Percentiles rank a stretch among this genome's conserved stretches.
Conservation (phyloP, 2,797 vertebrate species). For the Pygocentrus nattereri region DNA sequence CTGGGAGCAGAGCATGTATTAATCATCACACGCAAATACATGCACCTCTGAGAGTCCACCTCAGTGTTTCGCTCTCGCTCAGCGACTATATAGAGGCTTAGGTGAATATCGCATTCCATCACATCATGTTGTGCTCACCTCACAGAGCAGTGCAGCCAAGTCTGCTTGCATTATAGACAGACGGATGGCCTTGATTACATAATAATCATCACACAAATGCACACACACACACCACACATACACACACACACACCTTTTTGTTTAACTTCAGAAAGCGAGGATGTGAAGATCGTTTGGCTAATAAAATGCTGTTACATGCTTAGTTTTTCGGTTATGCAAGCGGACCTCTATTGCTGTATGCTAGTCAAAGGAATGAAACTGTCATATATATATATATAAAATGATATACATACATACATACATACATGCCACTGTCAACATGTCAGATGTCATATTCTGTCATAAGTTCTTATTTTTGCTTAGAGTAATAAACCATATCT, state of each 20-base stretch:
- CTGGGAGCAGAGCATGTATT: slow-evolving; percentile 5
- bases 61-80: not conserved
- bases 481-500: too few relatives aligned
- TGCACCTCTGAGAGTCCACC: too few relatives aligned
- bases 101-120: not conserved
- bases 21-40: not conserved
- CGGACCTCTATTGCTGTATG: too few relatives aligned
- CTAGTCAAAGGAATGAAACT: too few relatives aligned
- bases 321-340: too few relatives aligned
- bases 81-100: not conserved
- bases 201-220: not conserved
- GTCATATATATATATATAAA: too few relatives aligned
- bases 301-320: too few relatives aligned
- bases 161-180: not conserved
- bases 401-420: too few relatives aligned
- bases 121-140: not conserved
- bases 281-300: not conserved
- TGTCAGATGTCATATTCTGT: too few relatives aligned
- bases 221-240: not conserved
- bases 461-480: too few relatives aligned
- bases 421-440: too few relatives aligned
- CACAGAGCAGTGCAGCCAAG: not conserved
- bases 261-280: too few relatives aligned
- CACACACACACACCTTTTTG: not conserved
- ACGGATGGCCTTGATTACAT: not conserved